Base-by-base conservation (phyloP, 2,113 vertebrate species). In the Ophiodon elongatus region DNA sequence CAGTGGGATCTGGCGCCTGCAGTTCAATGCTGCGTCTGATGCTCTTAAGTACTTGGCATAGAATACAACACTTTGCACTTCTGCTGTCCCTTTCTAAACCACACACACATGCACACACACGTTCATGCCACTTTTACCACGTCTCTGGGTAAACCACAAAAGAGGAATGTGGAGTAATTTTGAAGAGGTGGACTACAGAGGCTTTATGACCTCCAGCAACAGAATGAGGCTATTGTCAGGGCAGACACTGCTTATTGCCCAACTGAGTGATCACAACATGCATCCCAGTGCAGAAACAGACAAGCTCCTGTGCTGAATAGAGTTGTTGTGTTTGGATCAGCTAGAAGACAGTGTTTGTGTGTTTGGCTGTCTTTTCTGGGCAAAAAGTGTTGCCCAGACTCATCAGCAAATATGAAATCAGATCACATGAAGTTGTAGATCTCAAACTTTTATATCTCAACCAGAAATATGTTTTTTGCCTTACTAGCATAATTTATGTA, bases 141-240 rank as follows among this genome's bases (percentile, higher is more conserved):
- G 63, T 84, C 76, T 86, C 60, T 45, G 59, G 45, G 76, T 86
- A n/a, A 69, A 83, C 29, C 37, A 71, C 69, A 57, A 25, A 78
- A 19, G 15, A 80, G 74, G 88, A 93, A 93, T 91, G 85, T 52
- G 19, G 76, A 85, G 82, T 77, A 21, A 76, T 83, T 81, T 79
- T 54, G 72, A 90, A 73, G 91, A 91, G 57, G 86, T 86, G 85
- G 88, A 77, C 8, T 62, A 83, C 74, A 63, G 84, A 59, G 83
- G 83, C 56, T 87, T 83, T 63, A 76, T 70, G 52, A 6, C 85
- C 76, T 88, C 45, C 80, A 62, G 45, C 31, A 6, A 52, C 10
- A 93, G 85, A 94, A 92, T 90, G 75, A 85, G 59, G n/a, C 84
- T 76, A 80, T 93, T 95, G 92, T 94, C 79, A 29, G 54, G 14